These are phyloP conservation scores for Chloroclysta siterata DNA, from an alignment of 2,888 invertebrate species.

Conservation along the genomic window DNA sequence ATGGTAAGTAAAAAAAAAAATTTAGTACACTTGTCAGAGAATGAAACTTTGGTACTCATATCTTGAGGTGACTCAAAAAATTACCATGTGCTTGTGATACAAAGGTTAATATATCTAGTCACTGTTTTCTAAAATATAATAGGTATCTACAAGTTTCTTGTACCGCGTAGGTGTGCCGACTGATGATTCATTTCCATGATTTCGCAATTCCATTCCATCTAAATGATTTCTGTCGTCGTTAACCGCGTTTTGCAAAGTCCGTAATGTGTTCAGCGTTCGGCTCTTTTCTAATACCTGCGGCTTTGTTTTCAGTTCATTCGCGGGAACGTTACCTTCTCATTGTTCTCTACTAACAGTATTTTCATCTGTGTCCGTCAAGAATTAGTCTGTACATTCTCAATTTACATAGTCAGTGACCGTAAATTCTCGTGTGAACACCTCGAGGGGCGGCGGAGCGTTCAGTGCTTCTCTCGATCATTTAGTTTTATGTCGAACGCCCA, in stretches of 20 bases:
- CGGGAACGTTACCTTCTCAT: slow-evolving; percentile 44
- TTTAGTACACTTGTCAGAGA: too few relatives aligned
- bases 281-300: slow-evolving; percentile 34
- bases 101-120: background rate
- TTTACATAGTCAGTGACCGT: slow-evolving; percentile 82
- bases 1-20: too few relatives aligned
- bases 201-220: slow-evolving; percentile 29
- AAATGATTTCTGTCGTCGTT: slow-evolving; percentile 44
- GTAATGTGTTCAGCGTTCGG: slow-evolving; percentile 30
- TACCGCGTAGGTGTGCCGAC: slow-evolving; percentile 22
- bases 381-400: slow-evolving; percentile 70
- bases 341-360: slow-evolving; percentile 64
- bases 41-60: too few relatives aligned
- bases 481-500: slow-evolving; percentile 63
- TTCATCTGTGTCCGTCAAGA: slow-evolving; percentile 57
- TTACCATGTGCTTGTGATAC: too few relatives aligned
- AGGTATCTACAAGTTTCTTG: slow-evolving; percentile 17
- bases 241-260: slow-evolving; percentile 52
- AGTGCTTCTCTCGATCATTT: slow-evolving; percentile 55
- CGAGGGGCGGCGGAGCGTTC: slow-evolving; percentile 63
- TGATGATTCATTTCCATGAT: slow-evolving; percentile 40
- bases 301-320: slow-evolving; percentile 41
- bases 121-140: slow-evolving; percentile 32
- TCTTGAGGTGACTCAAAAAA: too few relatives aligned
- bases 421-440: slow-evolving; percentile 81